A percentile compares a stretch with the other conserved stretches of the same genome.
Evolutionary conservation across 2,113 vertebrate genomes (phyloP).

Genomic region (Cyanocitta stelleri): DNA sequence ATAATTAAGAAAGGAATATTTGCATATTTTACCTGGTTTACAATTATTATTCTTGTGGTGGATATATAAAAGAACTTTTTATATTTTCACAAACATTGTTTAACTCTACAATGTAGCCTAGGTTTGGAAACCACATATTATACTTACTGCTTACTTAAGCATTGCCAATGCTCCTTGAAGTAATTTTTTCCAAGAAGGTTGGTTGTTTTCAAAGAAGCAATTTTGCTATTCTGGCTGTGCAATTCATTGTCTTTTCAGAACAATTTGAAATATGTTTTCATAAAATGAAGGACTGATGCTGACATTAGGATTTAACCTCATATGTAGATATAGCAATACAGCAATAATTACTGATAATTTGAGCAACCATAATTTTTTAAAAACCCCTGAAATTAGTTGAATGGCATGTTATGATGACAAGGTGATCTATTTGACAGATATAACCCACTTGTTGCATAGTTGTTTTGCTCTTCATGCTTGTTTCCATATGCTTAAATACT

Average conservation of each 20-base stretch:
- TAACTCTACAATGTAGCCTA: neutral
- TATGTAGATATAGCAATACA: neutral
- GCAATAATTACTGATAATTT: neutral
- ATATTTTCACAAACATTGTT: neutral
- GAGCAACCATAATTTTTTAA: neutral
- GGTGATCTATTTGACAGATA: neutral
- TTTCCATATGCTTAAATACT: neutral
- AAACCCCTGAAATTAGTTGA: neutral
- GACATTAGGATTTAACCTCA: neutral
- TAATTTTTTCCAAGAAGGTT: neutral
- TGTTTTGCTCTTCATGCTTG: neutral
- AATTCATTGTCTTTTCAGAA: neutral
- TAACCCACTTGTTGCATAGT: neutral
- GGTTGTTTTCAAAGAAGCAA: neutral
- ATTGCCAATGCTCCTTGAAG: neutral
- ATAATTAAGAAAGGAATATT: neutral
- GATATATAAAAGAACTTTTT: neutral
- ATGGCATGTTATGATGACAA: neutral
- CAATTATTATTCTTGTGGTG: neutral
- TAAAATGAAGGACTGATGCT: neutral
- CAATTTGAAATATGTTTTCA: neutral
- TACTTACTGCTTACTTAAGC: neutral
- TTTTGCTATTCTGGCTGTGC: neutral
- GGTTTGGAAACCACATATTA: neutral
- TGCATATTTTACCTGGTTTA: neutral